Base-by-base conservation (phyloP, 1,140 invertebrate species). In the Magallana ariakensis region DNA sequence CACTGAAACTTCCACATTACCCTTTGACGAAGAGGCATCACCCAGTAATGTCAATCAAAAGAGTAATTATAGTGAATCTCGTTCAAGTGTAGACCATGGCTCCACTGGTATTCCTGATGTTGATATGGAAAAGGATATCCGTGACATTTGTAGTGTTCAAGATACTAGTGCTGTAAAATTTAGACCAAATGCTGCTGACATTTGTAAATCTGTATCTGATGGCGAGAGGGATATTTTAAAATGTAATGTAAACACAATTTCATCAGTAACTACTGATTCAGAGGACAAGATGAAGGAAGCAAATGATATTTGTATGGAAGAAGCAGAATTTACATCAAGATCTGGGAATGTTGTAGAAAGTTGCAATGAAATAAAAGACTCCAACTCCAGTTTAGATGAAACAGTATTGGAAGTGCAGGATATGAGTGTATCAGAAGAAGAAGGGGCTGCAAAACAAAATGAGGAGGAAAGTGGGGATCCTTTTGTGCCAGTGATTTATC, bases 371-470 rank as follows among this genome's bases (percentile, higher is more conserved):
- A 62, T 19, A 62, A 62, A 5, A 62, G 58, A 62, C 58, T 11
- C 13, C 4, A 75, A 33, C 33, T 3, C 8, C 66, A 26, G 19
- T 11, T 13, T 75, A 10, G 22, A 75, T 26, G 26, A 13, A 75
- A 75, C 66, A 26, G 19, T 26, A 26, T 33, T 22, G 10, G 66
- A 33, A 11, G 26, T 75, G 11, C 66, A 75, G 66, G 66, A 75
- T 33, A 75, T 33, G 66, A 75, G 66, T 75, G 13, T 75, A 13
- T 75, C 66, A 0, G 66, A 75, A 75, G 66, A 75, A 11, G 66
- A 75, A 11, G 22, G 22, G 11, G 15, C 11, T 22, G 22, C 22
- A 26, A 33, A 75, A 26, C 66, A 11, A 7, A 22, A 11, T 2
- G 1, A 75, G 66, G 22, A 11, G 11, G 33, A 22, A 26, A 26